Evolutionary conservation across 2,888 invertebrate genomes (phyloP), one percentile per base, ranked within the genome.

Genomic region (Drosophila formosana): DNA sequence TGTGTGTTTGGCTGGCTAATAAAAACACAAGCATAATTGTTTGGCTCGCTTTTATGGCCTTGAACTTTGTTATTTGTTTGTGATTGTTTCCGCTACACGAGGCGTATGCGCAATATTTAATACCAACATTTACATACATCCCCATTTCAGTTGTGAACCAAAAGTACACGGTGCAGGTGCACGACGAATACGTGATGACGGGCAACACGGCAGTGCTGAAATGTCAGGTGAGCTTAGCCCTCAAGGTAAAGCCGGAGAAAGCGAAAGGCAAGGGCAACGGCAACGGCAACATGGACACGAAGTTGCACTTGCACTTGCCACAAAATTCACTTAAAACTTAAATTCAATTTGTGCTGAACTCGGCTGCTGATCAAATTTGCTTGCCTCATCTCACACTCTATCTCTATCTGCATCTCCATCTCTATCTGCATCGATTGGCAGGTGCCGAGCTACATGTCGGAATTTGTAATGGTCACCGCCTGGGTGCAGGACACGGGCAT

Each of bases 191-290:
- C 93, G 97, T 97, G 89, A 96, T 97, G 93, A 94, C 96, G 64
- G 98, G 98, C 61, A 98, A 98, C 93, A 97, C 97, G 9, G 98
- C 97, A 3, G 96, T 98, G 72, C 94, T 98, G 76, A 95, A 96
- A 90, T 98, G 98, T 93, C 95, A 96, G 89, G 92, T 92, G 77
- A 90, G 90, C n/a, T 80, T n/a, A 47, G 60, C 8, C 9, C 18
- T 25, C n/a, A 5, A 28, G 46, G 1, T 4, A 8, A 32, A 18
- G 18, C 32, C 8, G 9, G 32, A 37, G 18, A 39, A 39, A 66
- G 52, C 26, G 47, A 47, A 39, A 49, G 57, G 5, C 18, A 23
- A 30, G 4, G 26, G 26, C 26, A 34, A 41, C 8, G 13, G 6
- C 23, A 32, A 11, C 3, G 39, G 13, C 39, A 18, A 30, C 39